Evolutionary conservation across 2,797 vertebrate species (phyloP).

Genomic region (Arnoldichthys spilopterus): DNA sequence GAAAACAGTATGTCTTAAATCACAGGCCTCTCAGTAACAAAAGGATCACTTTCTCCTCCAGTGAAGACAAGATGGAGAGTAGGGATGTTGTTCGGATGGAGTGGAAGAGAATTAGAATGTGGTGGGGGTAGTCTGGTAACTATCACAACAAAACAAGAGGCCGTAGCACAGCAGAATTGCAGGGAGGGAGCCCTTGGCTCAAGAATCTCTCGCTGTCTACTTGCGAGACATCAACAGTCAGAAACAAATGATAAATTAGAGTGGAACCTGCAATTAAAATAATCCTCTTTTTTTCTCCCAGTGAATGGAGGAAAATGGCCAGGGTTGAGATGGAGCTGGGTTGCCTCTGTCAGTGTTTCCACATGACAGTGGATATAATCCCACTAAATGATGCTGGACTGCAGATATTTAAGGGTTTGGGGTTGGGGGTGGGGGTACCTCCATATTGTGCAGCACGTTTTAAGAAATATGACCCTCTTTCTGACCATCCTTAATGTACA

Average conservation of each 20-base stretch:
- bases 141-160: constrained; percentile 58
- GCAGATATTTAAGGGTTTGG: constrained; percentile 60
- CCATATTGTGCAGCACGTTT: constrained; percentile 56
- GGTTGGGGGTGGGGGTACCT: constrained; percentile 14
- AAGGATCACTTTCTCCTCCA: constrained; percentile 55
- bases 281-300: constrained; percentile 51
- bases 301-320: constrained; percentile 66
- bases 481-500: constrained; percentile 42
- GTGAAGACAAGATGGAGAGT: constrained; percentile 32
- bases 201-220: constrained; percentile 69
- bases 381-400: constrained; percentile 52
- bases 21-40: constrained; percentile 43
- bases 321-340: constrained; percentile 57
- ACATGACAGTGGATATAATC: constrained; percentile 51
- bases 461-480: constrained; percentile 54
- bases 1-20: constrained; percentile 50
- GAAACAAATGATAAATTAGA: constrained; percentile 70
- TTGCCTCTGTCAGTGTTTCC: constrained; percentile 70
- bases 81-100: constrained; percentile 28
- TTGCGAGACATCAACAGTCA: constrained; percentile 54
- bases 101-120: constrained; percentile 33
- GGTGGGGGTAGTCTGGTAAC: constrained; percentile 54
- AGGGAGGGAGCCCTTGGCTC: constrained; percentile 63
- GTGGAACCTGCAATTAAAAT: constrained; percentile 74
- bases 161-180: constrained; percentile 64